Percentiles rank a stretch among this genome's conserved stretches.
Evolutionary conservation across 2,113 vertebrate species (phyloP).

Genomic region (Dermatemys mawii): DNA sequence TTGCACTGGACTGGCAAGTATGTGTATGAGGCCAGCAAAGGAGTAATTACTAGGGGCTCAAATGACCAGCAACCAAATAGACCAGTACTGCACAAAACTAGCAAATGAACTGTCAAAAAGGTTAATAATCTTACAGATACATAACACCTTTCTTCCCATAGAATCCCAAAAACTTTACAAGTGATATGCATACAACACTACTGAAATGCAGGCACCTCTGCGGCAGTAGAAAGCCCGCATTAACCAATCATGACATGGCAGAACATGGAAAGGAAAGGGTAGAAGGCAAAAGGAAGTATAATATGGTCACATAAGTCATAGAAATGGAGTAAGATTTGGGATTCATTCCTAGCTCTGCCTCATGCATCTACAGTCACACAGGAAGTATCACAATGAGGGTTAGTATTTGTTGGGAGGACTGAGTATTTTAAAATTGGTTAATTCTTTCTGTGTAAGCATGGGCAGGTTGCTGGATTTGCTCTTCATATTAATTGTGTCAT

Average conservation of each 20-base stretch:
- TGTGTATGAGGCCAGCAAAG: neutral
- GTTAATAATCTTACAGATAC: neutral
- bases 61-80: neutral
- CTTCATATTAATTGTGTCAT: constrained; percentile 8
- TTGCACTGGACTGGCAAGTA: neutral
- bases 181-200: neutral
- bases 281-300: neutral
- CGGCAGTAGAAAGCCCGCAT: neutral
- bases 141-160: neutral
- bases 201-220: constrained; percentile 15
- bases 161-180: neutral
- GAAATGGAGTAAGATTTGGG: neutral
- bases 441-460: constrained; percentile 22
- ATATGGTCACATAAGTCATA: neutral
- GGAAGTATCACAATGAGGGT: neutral
- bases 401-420: constrained; percentile 18
- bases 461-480: constrained; percentile 23
- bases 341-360: neutral
- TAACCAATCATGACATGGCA: neutral
- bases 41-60: neutral
- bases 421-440: constrained; percentile 5
- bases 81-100: neutral
- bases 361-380: neutral
- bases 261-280: neutral
- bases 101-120: neutral